These are phyloP conservation scores for Idris sp. DNA, from an alignment of 1,140 invertebrate genomes.

Conservation along the genomic window DNA sequence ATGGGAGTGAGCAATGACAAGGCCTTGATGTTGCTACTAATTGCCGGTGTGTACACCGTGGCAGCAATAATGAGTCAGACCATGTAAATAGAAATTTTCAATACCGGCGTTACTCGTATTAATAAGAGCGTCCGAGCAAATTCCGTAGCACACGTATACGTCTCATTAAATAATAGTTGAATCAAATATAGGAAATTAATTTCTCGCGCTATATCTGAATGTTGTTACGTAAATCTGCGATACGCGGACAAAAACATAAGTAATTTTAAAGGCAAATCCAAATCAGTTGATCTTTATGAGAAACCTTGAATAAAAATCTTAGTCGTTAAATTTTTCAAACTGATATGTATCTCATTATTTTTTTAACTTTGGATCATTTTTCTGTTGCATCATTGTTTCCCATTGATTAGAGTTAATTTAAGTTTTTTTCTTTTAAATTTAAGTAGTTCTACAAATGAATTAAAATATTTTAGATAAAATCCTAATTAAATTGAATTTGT, in stretches of 20 bases:
- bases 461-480: too few relatives aligned
- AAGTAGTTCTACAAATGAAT: too few relatives aligned
- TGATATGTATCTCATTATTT: constrained; percentile 2
- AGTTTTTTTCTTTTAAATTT: too few relatives aligned
- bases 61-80: constrained; percentile 66
- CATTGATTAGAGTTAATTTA: too few relatives aligned
- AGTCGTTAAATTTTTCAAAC: constrained; percentile 8
- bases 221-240: constrained; percentile 29
- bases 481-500: too few relatives aligned
- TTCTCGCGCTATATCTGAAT: constrained; percentile 38
- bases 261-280: neutral
- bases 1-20: constrained; percentile 60
- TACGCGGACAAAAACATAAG: constrained; percentile 12
- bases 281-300: constrained; percentile 18
- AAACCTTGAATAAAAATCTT: constrained; percentile 9
- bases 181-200: constrained; percentile 49
- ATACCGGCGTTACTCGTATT: constrained; percentile 25
- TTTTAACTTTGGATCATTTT: too few relatives aligned
- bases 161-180: constrained; percentile 25
- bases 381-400: too few relatives aligned
- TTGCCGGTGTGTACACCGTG: constrained; percentile 58
- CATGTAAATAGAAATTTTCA: constrained; percentile 65
- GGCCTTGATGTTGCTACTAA: constrained; percentile 67
- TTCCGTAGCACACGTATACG: constrained; percentile 20
- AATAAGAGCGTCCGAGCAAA: constrained; percentile 29